Evolutionary conservation across 2,113 vertebrate species (phyloP), one percentile per base, ranked within the genome.

Genomic region (Vombatus ursinus): DNA sequence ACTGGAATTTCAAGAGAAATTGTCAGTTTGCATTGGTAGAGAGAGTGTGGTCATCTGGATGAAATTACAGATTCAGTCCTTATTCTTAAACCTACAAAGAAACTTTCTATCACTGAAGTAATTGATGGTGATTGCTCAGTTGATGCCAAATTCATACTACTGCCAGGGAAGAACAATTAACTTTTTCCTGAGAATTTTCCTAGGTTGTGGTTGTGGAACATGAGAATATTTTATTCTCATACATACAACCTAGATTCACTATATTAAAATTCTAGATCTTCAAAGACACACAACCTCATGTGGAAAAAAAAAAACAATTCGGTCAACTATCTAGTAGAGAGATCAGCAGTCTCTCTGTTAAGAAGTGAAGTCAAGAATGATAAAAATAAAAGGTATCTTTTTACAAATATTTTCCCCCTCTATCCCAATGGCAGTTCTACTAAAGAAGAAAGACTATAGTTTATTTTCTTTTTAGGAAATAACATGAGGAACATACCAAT

Each of bases 311-410:
- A 68, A 54, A 54, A 25, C 5, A 25, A 90, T 57, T 2, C 11
- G 57, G 23, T 90, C 61, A 95, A 90, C 52, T 90, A 19, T 92
- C 51, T 90, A 91, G 91, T 96, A 95, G 94, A 91, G 92, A 57
- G 68, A 92, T 96, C 92, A 90, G 94, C 94, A 96, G 94, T 94
- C 37, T 92, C 44, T 16, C 28, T 77, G 54, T 26, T 5, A 3
- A n/a, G 19, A 8, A 97, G 95, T 91, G 24, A 93, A 94, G 84
- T 94, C 28, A 95, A 92, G 25, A 89, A 90, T 50, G 49, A 52
- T 92, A 92, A 8, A 8, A n/a, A 84, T 91, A 92, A 94, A 93
- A 92, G 1, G 7, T 93, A 93, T 48, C 77, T 9, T 93, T 94
- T 77, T n/a, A 84, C 52, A 68, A 96, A 96, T 52, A 0, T 37